Conservation (phyloP, 2,888 invertebrate species). For the Mechanitis messenoides region DNA sequence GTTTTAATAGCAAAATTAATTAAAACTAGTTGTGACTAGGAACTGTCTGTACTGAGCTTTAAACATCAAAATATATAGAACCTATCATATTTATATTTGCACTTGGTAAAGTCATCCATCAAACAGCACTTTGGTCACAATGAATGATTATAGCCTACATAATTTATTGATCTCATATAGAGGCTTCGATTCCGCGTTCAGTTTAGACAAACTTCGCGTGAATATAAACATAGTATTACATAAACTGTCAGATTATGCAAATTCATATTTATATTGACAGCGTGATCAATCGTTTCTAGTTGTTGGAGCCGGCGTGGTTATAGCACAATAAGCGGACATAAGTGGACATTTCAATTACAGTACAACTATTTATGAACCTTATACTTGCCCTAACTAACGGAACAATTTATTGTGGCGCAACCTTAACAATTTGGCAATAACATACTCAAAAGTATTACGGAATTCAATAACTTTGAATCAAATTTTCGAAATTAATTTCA, state of each 20-base stretch:
- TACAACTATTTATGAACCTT: no score
- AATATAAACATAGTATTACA: slow-evolving; percentile 8
- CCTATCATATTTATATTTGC: not conserved
- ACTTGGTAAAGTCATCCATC: slow-evolving; percentile 29
- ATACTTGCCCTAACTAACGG: no score
- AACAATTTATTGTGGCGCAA: no score
- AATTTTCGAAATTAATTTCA: no score
- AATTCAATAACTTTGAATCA: no score
- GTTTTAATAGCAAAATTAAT: no score
- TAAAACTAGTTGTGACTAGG: no score
- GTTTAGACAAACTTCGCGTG: slow-evolving; percentile 38
- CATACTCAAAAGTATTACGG: no score
- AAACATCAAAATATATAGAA: not conserved
- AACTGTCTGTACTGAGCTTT: no score
- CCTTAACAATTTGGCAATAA: no score
- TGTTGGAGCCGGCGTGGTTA: not conserved
- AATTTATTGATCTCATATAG: slow-evolving; percentile 50
- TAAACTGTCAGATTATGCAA: slow-evolving; percentile 26
- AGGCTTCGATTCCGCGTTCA: slow-evolving; percentile 45
- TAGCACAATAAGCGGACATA: no score
- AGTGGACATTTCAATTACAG: no score
- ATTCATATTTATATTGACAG: slow-evolving; percentile 15
- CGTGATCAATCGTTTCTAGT: not conserved
- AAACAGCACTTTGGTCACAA: slow-evolving; percentile 31
- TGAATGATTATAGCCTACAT: slow-evolving; percentile 54